phyloP scores from a whole-genome alignment of 2,113 vertebrate genomes.

The Seriola rivoliana region DNA sequence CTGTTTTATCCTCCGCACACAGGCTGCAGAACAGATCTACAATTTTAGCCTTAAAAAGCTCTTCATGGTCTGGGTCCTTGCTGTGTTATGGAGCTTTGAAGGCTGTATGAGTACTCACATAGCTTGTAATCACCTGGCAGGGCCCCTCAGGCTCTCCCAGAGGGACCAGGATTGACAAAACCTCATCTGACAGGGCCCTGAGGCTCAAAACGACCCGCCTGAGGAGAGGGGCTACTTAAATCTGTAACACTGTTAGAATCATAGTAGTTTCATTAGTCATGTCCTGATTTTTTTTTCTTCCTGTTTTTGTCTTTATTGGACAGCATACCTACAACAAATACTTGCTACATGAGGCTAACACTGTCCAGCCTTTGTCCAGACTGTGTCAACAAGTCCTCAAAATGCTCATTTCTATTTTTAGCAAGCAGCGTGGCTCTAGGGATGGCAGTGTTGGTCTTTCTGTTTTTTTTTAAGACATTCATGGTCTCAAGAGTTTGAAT shows the following conservation, averaged over 20 bases:
- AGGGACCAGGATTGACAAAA: constrained; percentile 16
- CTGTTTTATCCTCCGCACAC: background rate
- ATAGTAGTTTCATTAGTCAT: background rate
- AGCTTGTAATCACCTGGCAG: constrained; percentile 46
- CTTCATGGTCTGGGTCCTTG: background rate
- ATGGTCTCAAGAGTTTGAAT: too few species aligned
- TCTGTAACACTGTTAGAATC: background rate
- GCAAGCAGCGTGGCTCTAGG: background rate
- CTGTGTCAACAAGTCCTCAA: background rate
- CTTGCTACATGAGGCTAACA: too few species aligned
- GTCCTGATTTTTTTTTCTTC: background rate
- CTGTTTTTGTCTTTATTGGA: background rate
- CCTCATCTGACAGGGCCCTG: constrained; percentile 23
- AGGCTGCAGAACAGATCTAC: constrained; percentile 19
- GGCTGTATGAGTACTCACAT: background rate
- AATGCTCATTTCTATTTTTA: background rate
- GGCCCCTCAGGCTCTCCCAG: constrained; percentile 14
- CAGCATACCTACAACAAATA: background rate
- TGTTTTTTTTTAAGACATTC: too few species aligned
- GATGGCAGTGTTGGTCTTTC: background rate
- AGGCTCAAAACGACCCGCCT: constrained; percentile 22
- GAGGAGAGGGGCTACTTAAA: background rate
- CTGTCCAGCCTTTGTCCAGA: background rate
- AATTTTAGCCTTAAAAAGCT: background rate
- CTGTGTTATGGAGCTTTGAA: constrained; percentile 28